Conservation (phyloP, 2,888 invertebrate genomes). For the Rhagium mordax region DNA sequence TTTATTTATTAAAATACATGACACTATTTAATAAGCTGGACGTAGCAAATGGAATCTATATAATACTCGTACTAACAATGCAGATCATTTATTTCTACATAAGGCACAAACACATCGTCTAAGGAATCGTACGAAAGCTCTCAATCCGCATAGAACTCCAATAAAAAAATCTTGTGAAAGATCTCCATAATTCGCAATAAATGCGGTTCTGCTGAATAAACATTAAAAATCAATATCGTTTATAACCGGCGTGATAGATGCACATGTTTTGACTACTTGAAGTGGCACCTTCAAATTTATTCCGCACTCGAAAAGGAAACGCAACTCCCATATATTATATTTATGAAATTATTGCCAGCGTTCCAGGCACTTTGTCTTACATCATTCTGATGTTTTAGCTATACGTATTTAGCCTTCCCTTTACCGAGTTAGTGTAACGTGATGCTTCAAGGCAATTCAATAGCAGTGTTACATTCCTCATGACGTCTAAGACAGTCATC, state of each 20-base stretch:
- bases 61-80: too few species aligned
- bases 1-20: too few species aligned
- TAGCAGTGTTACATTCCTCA: slow-evolving; percentile 7
- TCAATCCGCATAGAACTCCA: too few species aligned
- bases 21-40: neutral
- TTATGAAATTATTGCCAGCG: slow-evolving; percentile 22
- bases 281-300: neutral
- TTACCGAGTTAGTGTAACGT: slow-evolving; percentile 15
- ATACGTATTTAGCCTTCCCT: slow-evolving; percentile 4
- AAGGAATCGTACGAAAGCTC: too few species aligned
- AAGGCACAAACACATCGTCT: too few species aligned
- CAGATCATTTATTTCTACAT: too few species aligned
- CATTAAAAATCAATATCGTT: neutral
- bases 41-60: neutral
- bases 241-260: neutral
- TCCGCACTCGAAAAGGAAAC: neutral
- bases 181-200: too few species aligned
- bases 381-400: neutral
- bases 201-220: too few species aligned
- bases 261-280: neutral
- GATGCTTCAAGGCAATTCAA: slow-evolving; percentile 23
- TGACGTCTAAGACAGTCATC: slow-evolving; percentile 23
- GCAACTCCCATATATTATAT: neutral
- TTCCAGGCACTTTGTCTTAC: slow-evolving; percentile 18
- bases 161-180: too few species aligned